phyloP scores from a whole-genome alignment of 2,113 vertebrate genomes.

The Danio rerio region DNA sequence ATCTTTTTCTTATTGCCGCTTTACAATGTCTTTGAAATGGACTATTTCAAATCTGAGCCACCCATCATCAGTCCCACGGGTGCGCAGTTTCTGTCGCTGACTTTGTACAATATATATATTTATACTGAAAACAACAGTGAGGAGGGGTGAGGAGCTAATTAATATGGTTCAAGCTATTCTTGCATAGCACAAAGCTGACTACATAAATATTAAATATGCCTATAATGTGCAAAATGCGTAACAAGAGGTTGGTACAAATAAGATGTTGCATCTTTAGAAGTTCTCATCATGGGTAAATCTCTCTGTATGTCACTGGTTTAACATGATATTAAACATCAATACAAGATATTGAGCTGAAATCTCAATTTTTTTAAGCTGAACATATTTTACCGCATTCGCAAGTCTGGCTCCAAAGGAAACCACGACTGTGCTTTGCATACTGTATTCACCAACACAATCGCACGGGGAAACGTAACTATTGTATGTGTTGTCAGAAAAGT shows the following conservation, averaged over 20 bases:
- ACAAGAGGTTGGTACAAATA: constrained; percentile 86
- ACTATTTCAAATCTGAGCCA: not conserved
- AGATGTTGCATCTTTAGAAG: constrained; percentile 75
- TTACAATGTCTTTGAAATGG: constrained; percentile 71
- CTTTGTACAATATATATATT: constrained; percentile 81
- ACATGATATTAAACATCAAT: constrained; percentile 67
- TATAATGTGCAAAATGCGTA: constrained; percentile 98
- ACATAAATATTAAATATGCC: constrained; percentile 87
- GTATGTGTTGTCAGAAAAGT: too few relatives aligned
- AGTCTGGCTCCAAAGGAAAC: constrained; percentile 62
- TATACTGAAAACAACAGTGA: constrained; percentile 65
- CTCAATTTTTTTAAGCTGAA: constrained; percentile 58
- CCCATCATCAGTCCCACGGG: constrained; percentile 64
- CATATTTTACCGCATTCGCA: constrained; percentile 70
- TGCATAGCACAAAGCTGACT: constrained; percentile 98
- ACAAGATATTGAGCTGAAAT: constrained; percentile 74
- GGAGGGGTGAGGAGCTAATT: constrained; percentile 65
- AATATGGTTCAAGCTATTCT: constrained; percentile 89
- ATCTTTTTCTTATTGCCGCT: constrained; percentile 90
- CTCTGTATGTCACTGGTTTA: constrained; percentile 40
- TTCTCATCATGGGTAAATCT: constrained; percentile 72
- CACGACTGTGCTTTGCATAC: constrained; percentile 57
- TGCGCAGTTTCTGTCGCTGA: constrained; percentile 84
- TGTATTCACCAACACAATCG: not conserved
- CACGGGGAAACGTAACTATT: too few relatives aligned